A percentile compares a stretch with the other conserved stretches of the same genome.
Evolutionary conservation across 2,113 vertebrate genomes (phyloP).

Genomic region (Glaucidium brasilianum): DNA sequence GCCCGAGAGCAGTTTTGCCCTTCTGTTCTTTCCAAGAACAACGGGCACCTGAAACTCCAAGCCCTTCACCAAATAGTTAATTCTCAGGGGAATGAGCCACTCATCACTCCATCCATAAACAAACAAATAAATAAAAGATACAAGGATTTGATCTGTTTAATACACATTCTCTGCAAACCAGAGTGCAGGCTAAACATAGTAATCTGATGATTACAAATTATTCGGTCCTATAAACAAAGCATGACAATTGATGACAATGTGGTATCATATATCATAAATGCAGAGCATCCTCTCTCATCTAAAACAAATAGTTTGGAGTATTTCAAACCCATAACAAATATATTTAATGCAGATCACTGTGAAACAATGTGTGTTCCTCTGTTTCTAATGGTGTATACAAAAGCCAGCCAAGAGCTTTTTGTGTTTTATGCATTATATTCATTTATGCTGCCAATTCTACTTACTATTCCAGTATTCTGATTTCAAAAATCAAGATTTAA

Average conservation of each 20-base stretch:
- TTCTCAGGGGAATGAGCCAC: background rate
- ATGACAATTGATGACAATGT: conserved; percentile 65
- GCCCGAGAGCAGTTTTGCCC: background rate
- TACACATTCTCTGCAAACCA: background rate
- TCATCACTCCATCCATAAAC: conserved; percentile 15
- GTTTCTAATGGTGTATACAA: conserved; percentile 29
- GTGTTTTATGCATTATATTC: conserved; percentile 39
- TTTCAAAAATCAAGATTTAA: conserved; percentile 14
- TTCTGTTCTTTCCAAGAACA: background rate
- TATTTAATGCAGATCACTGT: conserved; percentile 24
- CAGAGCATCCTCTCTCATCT: conserved; percentile 25
- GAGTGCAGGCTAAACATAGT: conserved; percentile 61
- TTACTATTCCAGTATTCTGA: conserved; percentile 8
- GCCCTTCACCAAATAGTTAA: conserved; percentile 9
- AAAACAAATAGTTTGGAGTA: conserved; percentile 51
- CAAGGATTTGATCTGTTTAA: conserved; percentile 43
- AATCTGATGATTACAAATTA: conserved; percentile 71
- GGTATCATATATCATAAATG: conserved; percentile 21
- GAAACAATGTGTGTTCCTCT: conserved; percentile 43
- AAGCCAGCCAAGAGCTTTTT: conserved; percentile 39
- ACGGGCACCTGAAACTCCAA: background rate
- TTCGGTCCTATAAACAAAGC: conserved; percentile 67
- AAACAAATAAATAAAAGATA: conserved; percentile 50
- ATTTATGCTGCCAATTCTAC: conserved; percentile 56
- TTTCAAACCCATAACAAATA: conserved; percentile 43